Percentiles rank a stretch among this genome's conserved stretches.
phyloP scores from a whole-genome alignment of 2,113 vertebrate genomes.

The Amia ocellicauda region DNA sequence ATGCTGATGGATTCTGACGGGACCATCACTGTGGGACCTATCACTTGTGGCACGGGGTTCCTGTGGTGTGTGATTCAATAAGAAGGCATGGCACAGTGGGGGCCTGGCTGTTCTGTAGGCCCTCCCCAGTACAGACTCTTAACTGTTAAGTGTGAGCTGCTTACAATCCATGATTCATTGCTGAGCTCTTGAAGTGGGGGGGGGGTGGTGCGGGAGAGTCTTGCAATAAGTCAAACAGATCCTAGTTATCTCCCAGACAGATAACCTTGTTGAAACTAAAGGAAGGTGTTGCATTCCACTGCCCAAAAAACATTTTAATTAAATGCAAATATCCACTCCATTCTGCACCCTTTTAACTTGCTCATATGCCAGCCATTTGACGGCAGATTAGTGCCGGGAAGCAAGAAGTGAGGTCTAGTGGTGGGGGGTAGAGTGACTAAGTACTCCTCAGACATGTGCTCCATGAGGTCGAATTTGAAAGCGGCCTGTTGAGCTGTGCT shows the following conservation, averaged over 20 bases:
- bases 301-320: constrained; percentile 47
- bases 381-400: constrained; percentile 21
- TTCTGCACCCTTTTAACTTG: constrained; percentile 36
- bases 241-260: constrained; percentile 65
- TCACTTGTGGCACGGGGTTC: no score
- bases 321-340: constrained; percentile 62
- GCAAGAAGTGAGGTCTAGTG: not conserved
- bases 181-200: constrained; percentile 54
- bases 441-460: no score
- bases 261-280: constrained; percentile 34
- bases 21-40: no score
- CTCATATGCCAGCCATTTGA: constrained; percentile 48
- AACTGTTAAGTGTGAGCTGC: constrained; percentile 57
- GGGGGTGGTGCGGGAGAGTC: no score
- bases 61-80: no score
- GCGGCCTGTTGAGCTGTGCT: no score
- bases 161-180: constrained; percentile 78
- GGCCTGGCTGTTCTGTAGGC: no score
- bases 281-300: not conserved
- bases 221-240: no score
- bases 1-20: no score
- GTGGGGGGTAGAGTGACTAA: not conserved
- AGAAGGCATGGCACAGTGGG: no score
- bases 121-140: no score
- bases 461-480: no score